These are phyloP conservation scores for Panulirus ornatus DNA, from an alignment of 1,140 invertebrate species.

Conservation along the genomic window DNA sequence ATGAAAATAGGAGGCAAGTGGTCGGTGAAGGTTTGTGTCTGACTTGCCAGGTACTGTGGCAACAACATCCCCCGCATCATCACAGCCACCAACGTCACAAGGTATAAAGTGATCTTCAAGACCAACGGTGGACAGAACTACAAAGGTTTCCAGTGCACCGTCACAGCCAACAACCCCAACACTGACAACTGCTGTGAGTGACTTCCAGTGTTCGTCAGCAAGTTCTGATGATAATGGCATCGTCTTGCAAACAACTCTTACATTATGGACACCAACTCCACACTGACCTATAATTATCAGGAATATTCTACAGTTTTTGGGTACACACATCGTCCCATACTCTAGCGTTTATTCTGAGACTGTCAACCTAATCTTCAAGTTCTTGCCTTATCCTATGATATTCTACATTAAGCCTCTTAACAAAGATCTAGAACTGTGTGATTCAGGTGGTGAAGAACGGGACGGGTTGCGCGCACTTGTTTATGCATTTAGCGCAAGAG, in stretches of 20 bases:
- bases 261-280: background rate
- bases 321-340: background rate
- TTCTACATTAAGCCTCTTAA: too few relatives aligned
- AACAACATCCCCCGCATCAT: background rate
- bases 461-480: too few relatives aligned
- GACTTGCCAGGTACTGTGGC: conserved; percentile 38
- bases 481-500: too few relatives aligned
- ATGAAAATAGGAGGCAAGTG: too few relatives aligned
- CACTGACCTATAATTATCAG: background rate
- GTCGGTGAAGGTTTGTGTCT: too few relatives aligned
- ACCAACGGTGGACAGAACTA: conserved; percentile 24
- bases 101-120: conserved; percentile 24
- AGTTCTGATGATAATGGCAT: background rate
- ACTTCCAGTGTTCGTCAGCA: background rate
- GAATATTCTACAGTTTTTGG: background rate
- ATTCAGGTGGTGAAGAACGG: too few relatives aligned
- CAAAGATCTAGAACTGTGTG: too few relatives aligned
- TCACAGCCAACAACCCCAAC: conserved; percentile 41
- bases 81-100: conserved; percentile 6
- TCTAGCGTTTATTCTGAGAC: too few relatives aligned
- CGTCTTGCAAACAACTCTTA: background rate
- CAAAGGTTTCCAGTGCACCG: conserved; percentile 28
- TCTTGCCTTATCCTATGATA: too few relatives aligned
- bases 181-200: conserved; percentile 41
- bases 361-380: too few relatives aligned